Base-by-base conservation (phyloP, 2,888 invertebrate genomes). In the Erpobdella octoculata region DNA sequence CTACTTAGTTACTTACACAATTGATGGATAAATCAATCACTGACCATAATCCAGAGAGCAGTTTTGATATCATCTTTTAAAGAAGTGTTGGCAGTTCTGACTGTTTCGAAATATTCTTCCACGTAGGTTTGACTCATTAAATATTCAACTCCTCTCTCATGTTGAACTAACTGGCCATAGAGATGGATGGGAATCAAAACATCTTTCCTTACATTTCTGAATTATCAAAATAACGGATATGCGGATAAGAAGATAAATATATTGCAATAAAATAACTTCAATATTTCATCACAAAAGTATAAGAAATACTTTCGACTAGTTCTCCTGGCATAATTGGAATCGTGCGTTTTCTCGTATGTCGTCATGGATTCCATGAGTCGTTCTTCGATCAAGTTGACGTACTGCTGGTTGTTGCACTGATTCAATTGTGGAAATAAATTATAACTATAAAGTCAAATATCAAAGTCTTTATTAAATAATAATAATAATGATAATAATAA, bases 351-450 rank as follows among this genome's bases (percentile, higher is more conserved):
- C 79, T 90, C 89, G 80, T 92, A 89, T 71, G 91, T 87, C 1
- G 93, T 92, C 77, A 96, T 83, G 41, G 91, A 90, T 80, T 92
- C 91, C 80, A 93, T 91, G 77, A 93, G 89, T 76, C 90, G 89
- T 67, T 91, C 90, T 83, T 97, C 97, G 38, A 96, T 89, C 36
- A 94, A 84, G 15, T 90, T 88, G 2, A 93, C 92, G 84, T 97
- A 97, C 78, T 91, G 85, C 70, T 78, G 75, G 76, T 84, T 84
- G 77, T 82, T 83, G 0, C 76, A 74, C 83, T 84, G 78, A 36
- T 81, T 78, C n/a, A n/a, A n/a, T n/a, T n/a, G n/a, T n/a, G n/a
- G n/a, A n/a, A n/a, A n/a, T n/a, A n/a, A 15, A 9, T 38, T n/a
- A n/a, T n/a, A n/a, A n/a, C n/a, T n/a, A n/a, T n/a, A n/a, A n/a